A percentile compares a stretch with the other conserved stretches of the same genome.
Conservation (phyloP, 2,797 vertebrate species). For the Liasis olivaceus region DNA sequence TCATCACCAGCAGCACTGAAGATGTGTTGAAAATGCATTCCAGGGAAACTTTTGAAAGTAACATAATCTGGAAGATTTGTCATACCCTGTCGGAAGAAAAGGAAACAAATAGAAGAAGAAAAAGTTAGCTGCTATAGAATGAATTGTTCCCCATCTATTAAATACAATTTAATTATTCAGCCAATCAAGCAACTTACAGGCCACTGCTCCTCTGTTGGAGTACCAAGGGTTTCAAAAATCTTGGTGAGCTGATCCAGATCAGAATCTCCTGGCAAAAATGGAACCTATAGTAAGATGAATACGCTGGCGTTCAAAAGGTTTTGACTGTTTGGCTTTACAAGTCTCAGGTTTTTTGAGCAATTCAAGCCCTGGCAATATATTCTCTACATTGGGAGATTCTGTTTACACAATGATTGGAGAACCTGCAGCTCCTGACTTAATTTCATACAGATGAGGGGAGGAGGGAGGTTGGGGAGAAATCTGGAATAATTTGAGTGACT, state of each 20-base stretch:
- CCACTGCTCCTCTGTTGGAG: constrained; percentile 94
- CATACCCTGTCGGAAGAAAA: constrained; percentile 81
- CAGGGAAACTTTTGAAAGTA: constrained; percentile 92
- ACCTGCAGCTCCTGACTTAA: not conserved
- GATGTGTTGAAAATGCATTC: constrained; percentile 92
- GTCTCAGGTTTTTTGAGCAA: not conserved
- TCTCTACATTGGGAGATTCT: not conserved
- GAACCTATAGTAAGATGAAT: constrained; percentile 79
- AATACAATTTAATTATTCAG: not conserved
- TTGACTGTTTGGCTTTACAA: not conserved
- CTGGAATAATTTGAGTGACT: not conserved
- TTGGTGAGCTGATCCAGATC: constrained; percentile 96
- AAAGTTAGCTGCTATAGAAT: not conserved
- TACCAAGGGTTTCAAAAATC: constrained; percentile 97
- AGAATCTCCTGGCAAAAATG: constrained; percentile 95
- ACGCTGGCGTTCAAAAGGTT: not conserved
- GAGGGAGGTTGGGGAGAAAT: not conserved
- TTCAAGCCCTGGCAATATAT: not conserved
- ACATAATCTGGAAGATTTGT: constrained; percentile 93
- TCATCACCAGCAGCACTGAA: constrained; percentile 96
- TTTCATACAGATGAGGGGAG: not conserved
- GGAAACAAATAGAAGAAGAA: not conserved
- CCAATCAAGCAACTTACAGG: constrained; percentile 79
- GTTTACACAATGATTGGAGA: not conserved
- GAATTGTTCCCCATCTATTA: not conserved